Evolutionary conservation across 2,888 invertebrate species (phyloP).

Genomic region (Brachylomia viminalis): DNA sequence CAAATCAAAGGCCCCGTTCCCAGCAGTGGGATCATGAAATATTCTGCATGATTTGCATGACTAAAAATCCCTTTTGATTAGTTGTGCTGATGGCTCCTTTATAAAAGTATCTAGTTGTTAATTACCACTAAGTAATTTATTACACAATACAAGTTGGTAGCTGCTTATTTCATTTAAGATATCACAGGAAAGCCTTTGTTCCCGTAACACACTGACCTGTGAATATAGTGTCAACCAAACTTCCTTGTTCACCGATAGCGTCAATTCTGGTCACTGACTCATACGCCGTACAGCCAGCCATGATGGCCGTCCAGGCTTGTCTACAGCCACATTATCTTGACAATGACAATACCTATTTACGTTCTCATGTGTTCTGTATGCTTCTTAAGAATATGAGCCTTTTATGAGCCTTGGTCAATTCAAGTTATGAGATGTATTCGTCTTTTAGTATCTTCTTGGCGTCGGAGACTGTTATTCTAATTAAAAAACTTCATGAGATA

Average conservation of each 20-base stretch:
- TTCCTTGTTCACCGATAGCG: neutral
- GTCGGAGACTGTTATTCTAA: neutral
- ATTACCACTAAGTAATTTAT: neutral
- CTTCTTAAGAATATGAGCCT: neutral
- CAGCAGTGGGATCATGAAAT: neutral
- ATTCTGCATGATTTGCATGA: neutral
- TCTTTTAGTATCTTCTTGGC: neutral
- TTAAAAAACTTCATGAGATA: too few relatives aligned
- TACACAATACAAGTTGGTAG: neutral
- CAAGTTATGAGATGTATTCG: neutral
- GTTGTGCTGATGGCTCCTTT: neutral
- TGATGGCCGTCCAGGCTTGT: slow-evolving; percentile 16
- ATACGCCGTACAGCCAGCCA: neutral
- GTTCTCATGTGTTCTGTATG: slow-evolving; percentile 9
- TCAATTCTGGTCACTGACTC: neutral
- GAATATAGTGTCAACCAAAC: slow-evolving; percentile 4
- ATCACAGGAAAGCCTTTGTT: neutral
- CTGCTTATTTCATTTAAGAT: slow-evolving; percentile 12
- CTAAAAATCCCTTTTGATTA: neutral
- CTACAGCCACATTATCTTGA: neutral
- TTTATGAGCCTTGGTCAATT: neutral
- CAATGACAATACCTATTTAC: neutral
- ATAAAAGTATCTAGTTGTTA: neutral
- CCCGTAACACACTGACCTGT: slow-evolving; percentile 13
- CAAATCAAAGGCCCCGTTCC: neutral